These are phyloP conservation scores for Phasianus colchicus DNA, from an alignment of 2,113 vertebrate genomes.

Conservation along the genomic window DNA sequence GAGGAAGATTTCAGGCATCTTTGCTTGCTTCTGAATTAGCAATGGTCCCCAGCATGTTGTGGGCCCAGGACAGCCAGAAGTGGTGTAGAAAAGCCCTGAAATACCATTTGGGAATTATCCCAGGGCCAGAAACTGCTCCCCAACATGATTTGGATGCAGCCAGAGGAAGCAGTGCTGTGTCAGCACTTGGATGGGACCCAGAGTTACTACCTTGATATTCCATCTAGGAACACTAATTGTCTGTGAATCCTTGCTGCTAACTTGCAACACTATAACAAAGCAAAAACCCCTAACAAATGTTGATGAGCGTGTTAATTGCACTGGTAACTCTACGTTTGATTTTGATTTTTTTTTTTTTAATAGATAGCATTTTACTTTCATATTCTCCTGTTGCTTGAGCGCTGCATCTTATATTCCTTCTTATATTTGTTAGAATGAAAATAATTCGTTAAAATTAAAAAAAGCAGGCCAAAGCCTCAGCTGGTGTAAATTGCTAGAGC, in stretches of 20 bases:
- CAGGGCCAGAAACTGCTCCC: neutral
- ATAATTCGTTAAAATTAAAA: constrained; percentile 69
- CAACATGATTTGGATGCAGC: neutral
- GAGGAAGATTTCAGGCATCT: neutral
- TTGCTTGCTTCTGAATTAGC: neutral
- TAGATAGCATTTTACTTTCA: neutral
- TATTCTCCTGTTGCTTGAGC: neutral
- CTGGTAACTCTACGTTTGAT: neutral
- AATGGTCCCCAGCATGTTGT: neutral
- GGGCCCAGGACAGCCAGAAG: neutral
- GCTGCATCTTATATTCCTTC: neutral
- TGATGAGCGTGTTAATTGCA: neutral
- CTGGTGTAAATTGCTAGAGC: constrained; percentile 59
- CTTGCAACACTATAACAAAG: neutral
- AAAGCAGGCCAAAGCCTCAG: constrained; percentile 50
- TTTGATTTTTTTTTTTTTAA: constrained; percentile 20
- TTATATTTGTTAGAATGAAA: neutral
- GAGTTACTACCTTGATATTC: neutral
- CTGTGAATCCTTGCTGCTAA: neutral
- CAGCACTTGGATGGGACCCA: neutral
- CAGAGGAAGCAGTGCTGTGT: neutral
- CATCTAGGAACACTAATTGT: neutral
- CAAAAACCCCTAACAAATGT: neutral
- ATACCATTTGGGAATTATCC: neutral
- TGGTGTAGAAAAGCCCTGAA: neutral